Conservation (phyloP, 1,140 invertebrate genomes). For the Armadillidium nasatum region DNA sequence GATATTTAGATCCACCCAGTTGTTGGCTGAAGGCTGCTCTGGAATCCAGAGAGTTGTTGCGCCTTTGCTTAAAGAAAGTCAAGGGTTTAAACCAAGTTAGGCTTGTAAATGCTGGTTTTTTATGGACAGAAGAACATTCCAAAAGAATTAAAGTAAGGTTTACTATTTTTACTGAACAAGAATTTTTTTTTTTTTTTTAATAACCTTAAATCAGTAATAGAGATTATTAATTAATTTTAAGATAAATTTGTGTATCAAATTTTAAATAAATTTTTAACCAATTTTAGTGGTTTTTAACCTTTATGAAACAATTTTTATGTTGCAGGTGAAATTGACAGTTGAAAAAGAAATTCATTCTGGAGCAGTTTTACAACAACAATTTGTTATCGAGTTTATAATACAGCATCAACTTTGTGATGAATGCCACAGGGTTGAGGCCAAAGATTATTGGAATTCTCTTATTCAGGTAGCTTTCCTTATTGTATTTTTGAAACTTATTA, state of each 20-base stretch:
- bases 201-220: no score
- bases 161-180: no score
- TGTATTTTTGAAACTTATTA: no score
- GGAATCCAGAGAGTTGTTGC: slow-evolving; percentile 88
- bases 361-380: slow-evolving; percentile 80
- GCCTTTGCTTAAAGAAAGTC: slow-evolving; percentile 87
- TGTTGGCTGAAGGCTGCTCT: slow-evolving; percentile 84
- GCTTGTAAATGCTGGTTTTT: slow-evolving; percentile 90
- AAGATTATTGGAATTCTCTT: slow-evolving; percentile 93
- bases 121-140: slow-evolving; percentile 99
- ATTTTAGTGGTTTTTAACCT: no score
- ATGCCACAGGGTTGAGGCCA: slow-evolving; percentile 92
- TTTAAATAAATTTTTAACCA: no score
- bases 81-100: slow-evolving; percentile 87
- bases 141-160: slow-evolving; percentile 89
- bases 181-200: no score
- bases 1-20: slow-evolving; percentile 88
- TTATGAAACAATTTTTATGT: no score
- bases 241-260: no score
- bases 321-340: slow-evolving; percentile 86
- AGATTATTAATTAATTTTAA: no score
- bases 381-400: slow-evolving; percentile 89
- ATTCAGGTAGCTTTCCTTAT: no score
- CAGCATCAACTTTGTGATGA: slow-evolving; percentile 95
- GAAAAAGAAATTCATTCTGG: slow-evolving; percentile 86